phyloP scores from a whole-genome alignment of 2,113 vertebrate genomes.

The Campylorhamphus procurvoides region DNA sequence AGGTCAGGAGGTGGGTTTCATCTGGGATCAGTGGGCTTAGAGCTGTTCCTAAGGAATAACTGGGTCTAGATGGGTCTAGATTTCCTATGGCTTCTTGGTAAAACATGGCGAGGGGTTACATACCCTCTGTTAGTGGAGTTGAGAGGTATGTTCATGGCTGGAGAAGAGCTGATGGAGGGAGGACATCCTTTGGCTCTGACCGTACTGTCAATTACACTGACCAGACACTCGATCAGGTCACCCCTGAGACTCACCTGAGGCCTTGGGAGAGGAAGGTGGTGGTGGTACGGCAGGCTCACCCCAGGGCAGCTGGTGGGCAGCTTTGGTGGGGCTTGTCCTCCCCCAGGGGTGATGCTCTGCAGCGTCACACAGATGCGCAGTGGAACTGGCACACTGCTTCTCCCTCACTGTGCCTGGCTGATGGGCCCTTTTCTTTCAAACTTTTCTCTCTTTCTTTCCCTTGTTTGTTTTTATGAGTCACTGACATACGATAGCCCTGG shows the following conservation, averaged over 20 bases:
- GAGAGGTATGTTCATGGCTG: slow-evolving; percentile 74
- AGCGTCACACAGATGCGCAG: not conserved
- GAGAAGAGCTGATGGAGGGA: slow-evolving; percentile 35
- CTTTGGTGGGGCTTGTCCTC: not conserved
- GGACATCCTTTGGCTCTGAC: slow-evolving; percentile 20
- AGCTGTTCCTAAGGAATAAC: not conserved
- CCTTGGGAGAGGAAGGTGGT: not conserved
- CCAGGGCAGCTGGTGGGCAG: not conserved
- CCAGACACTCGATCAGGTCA: not conserved
- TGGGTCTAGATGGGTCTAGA: not conserved
- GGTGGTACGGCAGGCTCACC: not conserved
- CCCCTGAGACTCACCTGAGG: not conserved
- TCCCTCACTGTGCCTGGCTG: slow-evolving; percentile 48
- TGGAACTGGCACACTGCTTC: slow-evolving; percentile 73
- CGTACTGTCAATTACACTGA: slow-evolving; percentile 76
- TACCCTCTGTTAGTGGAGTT: slow-evolving; percentile 64
- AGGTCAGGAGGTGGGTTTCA: not conserved
- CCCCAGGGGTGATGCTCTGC: not conserved
- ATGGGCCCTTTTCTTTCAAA: slow-evolving; percentile 38
- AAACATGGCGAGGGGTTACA: not conserved
- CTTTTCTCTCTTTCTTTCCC: slow-evolving; percentile 10
- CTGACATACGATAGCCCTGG: not conserved
- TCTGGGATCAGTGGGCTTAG: not conserved
- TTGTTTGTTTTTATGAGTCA: not conserved
- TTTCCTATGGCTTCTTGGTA: not conserved